Evolutionary conservation across 2,797 vertebrate genomes (phyloP), one percentile per base, ranked within the genome.

Genomic region (Tachyglossus aculeatus): DNA sequence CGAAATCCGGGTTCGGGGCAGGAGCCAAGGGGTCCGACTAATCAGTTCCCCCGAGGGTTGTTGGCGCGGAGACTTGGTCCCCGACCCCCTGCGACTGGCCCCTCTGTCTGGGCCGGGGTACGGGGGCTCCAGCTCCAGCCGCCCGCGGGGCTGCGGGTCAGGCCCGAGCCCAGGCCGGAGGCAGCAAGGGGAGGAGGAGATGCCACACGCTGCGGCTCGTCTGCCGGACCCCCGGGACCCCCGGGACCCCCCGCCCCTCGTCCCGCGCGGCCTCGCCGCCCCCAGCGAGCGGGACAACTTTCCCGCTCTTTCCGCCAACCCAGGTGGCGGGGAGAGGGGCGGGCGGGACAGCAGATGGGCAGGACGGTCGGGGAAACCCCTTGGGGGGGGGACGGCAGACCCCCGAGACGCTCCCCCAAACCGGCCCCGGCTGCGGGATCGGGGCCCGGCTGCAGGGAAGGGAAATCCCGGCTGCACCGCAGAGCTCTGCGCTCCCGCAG

Each of bases 391-490:
- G 65, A n/a, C 34, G 18, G 25, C 55, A 10, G 24, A 38, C 36
- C 18, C 37, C 59, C 29, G 53, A 45, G 4, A 34, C 27, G 14
- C 31, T n/a, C 65, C 29, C 24, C 34, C 50, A 31, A n/a, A 31
- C 24, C 24, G 18, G 31, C 9, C 50, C 22, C 66, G 79, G 71
- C n/a, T n/a, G n/a, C n/a, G n/a, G n/a, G n/a, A n/a, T n/a, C n/a
- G n/a, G n/a, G n/a, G n/a, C n/a, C n/a, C 64, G 68, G 57, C 48
- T 55, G 61, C 56, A 62, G 18, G 63, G 62, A 59, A 59, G 64
- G 81, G 71, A 64, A 86, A 87, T 81, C 85, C 85, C 85, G 85
- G 80, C 51, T 87, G 51, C 82, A 83, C 78, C 85, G 82, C 83
- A 87, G 60, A n/a, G n/a, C n/a, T n/a, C n/a, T n/a, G n/a, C n/a